These are phyloP conservation scores for Dugesia japonica DNA, from an alignment of 2,888 invertebrate genomes.

Conservation along the genomic window DNA sequence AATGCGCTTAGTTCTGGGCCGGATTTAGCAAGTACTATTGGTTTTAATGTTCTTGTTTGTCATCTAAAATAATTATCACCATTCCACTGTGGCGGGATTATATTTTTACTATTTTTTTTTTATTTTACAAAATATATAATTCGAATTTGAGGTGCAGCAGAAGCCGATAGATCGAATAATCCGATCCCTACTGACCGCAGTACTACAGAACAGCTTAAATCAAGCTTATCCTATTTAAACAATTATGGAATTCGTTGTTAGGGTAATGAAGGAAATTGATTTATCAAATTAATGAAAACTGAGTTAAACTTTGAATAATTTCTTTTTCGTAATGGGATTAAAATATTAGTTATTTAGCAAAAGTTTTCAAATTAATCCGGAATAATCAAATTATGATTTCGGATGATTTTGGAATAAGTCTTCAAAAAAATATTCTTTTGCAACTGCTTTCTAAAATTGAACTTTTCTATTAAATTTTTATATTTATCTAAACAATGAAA, in stretches of 20 bases:
- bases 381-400: no score
- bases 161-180: not conserved
- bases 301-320: no score
- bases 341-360: no score
- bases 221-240: not conserved
- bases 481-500: no score
- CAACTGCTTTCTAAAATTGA: no score
- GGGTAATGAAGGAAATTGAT: not conserved
- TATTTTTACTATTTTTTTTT: not conserved
- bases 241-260: not conserved
- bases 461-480: no score
- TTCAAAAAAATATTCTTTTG: no score
- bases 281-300: no score
- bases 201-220: not conserved
- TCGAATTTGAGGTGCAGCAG: not conserved
- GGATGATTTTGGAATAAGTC: no score
- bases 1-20: not conserved
- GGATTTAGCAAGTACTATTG: not conserved
- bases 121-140: not conserved
- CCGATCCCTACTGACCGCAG: not conserved
- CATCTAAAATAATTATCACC: not conserved
- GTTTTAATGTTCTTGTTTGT: not conserved
- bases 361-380: no score
- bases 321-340: no score
- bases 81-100: not conserved